A percentile compares a stretch with the other conserved stretches of the same genome.
These are phyloP conservation scores for Beaufortia kweichowensis DNA, from an alignment of 2,113 vertebrate species.

Conservation along the genomic window DNA sequence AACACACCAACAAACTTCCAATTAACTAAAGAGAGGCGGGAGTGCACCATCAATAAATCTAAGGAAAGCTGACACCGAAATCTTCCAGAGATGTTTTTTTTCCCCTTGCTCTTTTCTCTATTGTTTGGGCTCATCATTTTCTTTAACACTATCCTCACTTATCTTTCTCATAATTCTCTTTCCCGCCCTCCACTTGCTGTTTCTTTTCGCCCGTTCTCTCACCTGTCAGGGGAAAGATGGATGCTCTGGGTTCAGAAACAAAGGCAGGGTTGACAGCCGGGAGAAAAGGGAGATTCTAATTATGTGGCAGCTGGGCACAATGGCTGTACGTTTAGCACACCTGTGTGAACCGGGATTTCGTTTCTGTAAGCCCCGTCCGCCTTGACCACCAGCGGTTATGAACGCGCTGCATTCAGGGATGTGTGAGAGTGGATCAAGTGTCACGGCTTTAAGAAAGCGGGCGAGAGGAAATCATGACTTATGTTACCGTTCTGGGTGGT, in stretches of 20 bases:
- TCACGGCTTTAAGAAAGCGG: not conserved
- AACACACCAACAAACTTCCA: slow-evolving; percentile 61
- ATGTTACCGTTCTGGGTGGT: not conserved
- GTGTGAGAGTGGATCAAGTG: not conserved
- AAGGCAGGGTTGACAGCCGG: slow-evolving; percentile 30
- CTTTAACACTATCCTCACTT: slow-evolving; percentile 41
- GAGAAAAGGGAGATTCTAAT: slow-evolving; percentile 42
- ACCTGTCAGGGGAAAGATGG: slow-evolving; percentile 44
- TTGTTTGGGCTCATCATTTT: slow-evolving; percentile 47
- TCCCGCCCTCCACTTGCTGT: not conserved
- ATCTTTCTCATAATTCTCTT: slow-evolving; percentile 50
- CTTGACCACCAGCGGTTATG: not conserved
- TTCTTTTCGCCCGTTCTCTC: slow-evolving; percentile 47
- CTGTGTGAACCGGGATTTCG: not conserved
- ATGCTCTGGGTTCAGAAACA: slow-evolving; percentile 36
- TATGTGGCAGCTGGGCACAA: slow-evolving; percentile 8
- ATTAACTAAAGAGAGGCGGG: slow-evolving; percentile 66
- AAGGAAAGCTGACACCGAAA: slow-evolving; percentile 61
- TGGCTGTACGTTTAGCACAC: not conserved
- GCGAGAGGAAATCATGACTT: not conserved
- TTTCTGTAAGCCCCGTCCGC: not conserved
- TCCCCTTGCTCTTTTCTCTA: slow-evolving; percentile 31
- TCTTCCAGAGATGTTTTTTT: slow-evolving; percentile 53
- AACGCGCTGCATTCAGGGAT: not conserved
- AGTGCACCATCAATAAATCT: slow-evolving; percentile 64